Conservation (phyloP, 2,888 invertebrate genomes). For the Drosophila fungiperda region DNA sequence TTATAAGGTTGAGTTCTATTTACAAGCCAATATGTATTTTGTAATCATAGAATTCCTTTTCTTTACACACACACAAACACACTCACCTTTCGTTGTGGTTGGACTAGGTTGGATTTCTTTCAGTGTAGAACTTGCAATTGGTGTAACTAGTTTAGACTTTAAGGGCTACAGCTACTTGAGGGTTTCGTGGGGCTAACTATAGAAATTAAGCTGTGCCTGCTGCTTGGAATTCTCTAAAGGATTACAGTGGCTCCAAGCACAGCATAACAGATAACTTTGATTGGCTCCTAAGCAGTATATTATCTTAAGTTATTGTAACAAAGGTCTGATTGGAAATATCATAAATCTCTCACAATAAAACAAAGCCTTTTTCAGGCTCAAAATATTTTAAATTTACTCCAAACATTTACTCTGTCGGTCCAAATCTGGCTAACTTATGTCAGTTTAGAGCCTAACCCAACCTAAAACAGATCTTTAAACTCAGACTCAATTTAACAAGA, state of each 20-base stretch:
- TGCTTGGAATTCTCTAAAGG: neutral
- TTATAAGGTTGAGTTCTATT: constrained; percentile 63
- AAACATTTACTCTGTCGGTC: neutral
- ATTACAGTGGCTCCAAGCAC: neutral
- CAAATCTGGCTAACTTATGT: neutral
- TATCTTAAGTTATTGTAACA: neutral
- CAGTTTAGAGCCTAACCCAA: neutral
- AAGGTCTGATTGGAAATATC: neutral
- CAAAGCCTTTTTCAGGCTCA: neutral
- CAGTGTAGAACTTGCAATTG: constrained; percentile 10
- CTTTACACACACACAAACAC: constrained; percentile 21
- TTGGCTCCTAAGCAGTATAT: neutral
- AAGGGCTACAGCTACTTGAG: constrained; percentile 9
- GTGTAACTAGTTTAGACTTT: constrained; percentile 43
- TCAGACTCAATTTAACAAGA: neutral
- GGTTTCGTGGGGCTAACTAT: constrained; percentile 4
- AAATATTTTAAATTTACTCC: neutral
- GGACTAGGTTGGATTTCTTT: constrained; percentile 6
- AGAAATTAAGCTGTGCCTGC: neutral
- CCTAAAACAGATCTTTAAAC: neutral
- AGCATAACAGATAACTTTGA: neutral
- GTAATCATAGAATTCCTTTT: constrained; percentile 19
- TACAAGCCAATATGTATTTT: constrained; percentile 73
- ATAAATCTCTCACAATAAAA: neutral
- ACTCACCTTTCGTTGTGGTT: constrained; percentile 49